Evolutionary conservation across 2,888 invertebrate genomes (phyloP), one percentile per base, ranked within the genome.

Genomic region (Zele albiditarsus): DNA sequence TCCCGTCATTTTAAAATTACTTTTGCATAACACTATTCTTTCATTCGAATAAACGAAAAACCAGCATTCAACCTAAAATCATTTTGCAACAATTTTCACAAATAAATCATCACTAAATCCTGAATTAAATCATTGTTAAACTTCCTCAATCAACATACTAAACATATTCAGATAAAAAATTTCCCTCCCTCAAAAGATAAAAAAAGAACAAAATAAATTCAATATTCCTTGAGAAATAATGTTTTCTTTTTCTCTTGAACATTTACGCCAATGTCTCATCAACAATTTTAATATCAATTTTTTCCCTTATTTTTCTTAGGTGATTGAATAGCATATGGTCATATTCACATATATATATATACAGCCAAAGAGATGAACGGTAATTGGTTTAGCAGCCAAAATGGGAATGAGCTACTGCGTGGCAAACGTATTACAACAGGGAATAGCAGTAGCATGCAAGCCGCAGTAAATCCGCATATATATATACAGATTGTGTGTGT

Each of bases 361-460:
- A 20, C 27, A 53, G 46, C 27, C 57, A 63, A 68, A 72, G 31
- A 77, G 76, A 80, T 81, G 74, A 80, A 73, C 77, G 70, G 77
- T 76, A 79, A 80, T 80, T 76, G 66, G 73, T 72, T 72, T 75
- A 77, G 31, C 42, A 20, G 62, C 68, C 74, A 80, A 81, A 79
- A 79, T 78, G 78, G 81, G 76, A 77, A 75, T 76, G 73, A 78
- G 78, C 75, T 75, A 74, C 27, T 65, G 65, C n/a, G 20, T 65
- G 65, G 20, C 23, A 6, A n/a, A 31, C 27, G 31, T 62, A 27
- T 62, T 60, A 46, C 28, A 60, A 16, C 38, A 27, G 23, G 70
- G 31, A 10, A 57, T 49, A 58, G 53, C 58, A n/a, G 23, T 63
- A 63, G 63, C 33, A 28, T 20, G 33, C 33, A 20, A n/a, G 8